phyloP scores from a whole-genome alignment of 2,888 invertebrate genomes.

The Rhorus exstirpatorius region DNA sequence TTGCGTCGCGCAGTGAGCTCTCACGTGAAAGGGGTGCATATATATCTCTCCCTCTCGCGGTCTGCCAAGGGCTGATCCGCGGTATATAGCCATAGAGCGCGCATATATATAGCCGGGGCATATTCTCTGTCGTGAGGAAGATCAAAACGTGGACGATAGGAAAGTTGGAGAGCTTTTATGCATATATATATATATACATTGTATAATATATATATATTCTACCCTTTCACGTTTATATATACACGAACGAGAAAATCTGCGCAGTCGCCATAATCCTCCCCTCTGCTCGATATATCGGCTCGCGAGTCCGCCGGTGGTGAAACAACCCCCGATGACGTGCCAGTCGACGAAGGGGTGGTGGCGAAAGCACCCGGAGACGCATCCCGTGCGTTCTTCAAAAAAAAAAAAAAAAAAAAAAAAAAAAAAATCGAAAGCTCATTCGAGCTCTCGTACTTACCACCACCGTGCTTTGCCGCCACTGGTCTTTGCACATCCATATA shows the following conservation, averaged over 20 bases:
- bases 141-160: slow-evolving; percentile 25
- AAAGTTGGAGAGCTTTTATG: neutral
- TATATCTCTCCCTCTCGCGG: slow-evolving; percentile 5
- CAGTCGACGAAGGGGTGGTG: slow-evolving; percentile 67
- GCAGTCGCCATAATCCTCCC: slow-evolving; percentile 60
- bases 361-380: slow-evolving; percentile 63
- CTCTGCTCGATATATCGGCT: slow-evolving; percentile 63
- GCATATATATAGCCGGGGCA: neutral
- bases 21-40: slow-evolving; percentile 6
- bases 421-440: slow-evolving; percentile 13
- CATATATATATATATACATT: slow-evolving; percentile 2
- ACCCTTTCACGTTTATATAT: neutral
- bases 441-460: slow-evolving; percentile 8
- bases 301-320: slow-evolving; percentile 41
- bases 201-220: neutral
- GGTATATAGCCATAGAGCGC: neutral
- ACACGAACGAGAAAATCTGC: slow-evolving; percentile 38
- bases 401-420: slow-evolving; percentile 21
- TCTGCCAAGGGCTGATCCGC: slow-evolving; percentile 7
- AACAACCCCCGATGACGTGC: slow-evolving; percentile 58
- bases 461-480: slow-evolving; percentile 8
- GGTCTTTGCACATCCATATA: slow-evolving; percentile 18
- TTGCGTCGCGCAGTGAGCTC: slow-evolving; percentile 47
- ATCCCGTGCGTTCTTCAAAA: slow-evolving; percentile 48
- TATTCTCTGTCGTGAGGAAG: slow-evolving; percentile 13